Percentiles rank a stretch among this genome's conserved stretches.
Evolutionary conservation across 2,888 invertebrate species (phyloP).

Genomic region (Catocala sponsa): DNA sequence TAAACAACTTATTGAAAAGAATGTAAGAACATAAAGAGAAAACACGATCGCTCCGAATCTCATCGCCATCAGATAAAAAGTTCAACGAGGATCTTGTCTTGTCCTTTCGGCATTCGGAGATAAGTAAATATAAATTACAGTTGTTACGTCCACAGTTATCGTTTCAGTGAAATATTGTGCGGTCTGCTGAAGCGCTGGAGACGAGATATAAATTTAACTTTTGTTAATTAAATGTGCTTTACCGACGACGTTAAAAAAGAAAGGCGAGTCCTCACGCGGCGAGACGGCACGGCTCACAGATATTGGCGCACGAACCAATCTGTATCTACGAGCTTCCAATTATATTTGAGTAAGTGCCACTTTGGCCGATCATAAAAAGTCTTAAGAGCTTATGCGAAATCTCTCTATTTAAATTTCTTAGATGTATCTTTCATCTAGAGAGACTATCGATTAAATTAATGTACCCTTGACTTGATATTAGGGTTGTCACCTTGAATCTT

Average conservation of each 20-base stretch:
- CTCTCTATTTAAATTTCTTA: constrained; percentile 29
- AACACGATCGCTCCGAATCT: constrained; percentile 30
- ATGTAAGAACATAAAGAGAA: constrained; percentile 7
- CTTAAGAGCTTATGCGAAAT: constrained; percentile 26
- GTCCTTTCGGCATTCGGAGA: constrained; percentile 29
- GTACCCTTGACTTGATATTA: constrained; percentile 63
- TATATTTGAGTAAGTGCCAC: constrained; percentile 15
- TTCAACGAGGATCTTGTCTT: constrained; percentile 37
- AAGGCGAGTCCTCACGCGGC: constrained; percentile 28
- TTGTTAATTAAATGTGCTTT: constrained; percentile 44
- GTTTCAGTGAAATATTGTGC: constrained; percentile 39
- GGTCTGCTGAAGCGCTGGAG: constrained; percentile 27
- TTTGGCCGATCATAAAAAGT: constrained; percentile 19
- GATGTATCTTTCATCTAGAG: constrained; percentile 41
- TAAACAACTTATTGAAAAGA: too few relatives aligned
- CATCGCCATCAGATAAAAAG: constrained; percentile 37
- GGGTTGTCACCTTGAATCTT: neutral
- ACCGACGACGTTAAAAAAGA: constrained; percentile 34
- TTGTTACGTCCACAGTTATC: constrained; percentile 40
- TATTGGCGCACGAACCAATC: constrained; percentile 18
- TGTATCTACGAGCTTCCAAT: constrained; percentile 7
- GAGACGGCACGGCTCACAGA: constrained; percentile 11
- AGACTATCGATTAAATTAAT: constrained; percentile 66
- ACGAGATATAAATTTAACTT: constrained; percentile 40
- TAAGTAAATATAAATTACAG: constrained; percentile 48